Evolutionary conservation across 2,888 invertebrate genomes (phyloP).

Genomic region (Fragum whitleyi): DNA sequence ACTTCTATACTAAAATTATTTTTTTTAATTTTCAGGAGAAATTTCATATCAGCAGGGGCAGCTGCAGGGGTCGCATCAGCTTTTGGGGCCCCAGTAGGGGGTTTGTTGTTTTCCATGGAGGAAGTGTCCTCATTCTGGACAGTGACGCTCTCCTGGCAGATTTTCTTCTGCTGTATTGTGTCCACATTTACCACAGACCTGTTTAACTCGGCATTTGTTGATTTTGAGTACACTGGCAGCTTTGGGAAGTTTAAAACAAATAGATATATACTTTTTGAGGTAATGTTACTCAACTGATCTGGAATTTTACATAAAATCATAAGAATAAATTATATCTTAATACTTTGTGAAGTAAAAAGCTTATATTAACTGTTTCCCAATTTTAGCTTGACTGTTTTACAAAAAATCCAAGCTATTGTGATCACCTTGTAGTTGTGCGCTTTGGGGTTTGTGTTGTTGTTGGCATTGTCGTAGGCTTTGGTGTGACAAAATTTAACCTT

Average conservation of each 20-base stretch:
- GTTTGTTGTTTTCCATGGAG: constrained; percentile 86
- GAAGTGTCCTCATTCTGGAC: constrained; percentile 86
- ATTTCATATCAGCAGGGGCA: constrained; percentile 85
- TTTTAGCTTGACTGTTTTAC: too few relatives aligned
- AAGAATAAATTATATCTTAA: background rate
- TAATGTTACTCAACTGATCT: constrained; percentile 59
- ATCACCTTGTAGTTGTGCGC: too few relatives aligned
- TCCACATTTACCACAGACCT: constrained; percentile 84
- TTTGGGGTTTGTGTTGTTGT: too few relatives aligned
- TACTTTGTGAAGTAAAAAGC: background rate
- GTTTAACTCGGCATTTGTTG: constrained; percentile 83
- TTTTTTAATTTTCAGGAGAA: constrained; percentile 77
- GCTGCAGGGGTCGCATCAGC: constrained; percentile 86
- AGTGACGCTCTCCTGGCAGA: constrained; percentile 85
- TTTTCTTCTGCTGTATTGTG: constrained; percentile 86
- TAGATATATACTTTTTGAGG: constrained; percentile 84
- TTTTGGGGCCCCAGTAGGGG: constrained; percentile 86
- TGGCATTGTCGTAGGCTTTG: too few relatives aligned
- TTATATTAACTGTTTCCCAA: background rate
- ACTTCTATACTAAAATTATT: too few relatives aligned
- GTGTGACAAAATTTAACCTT: too few relatives aligned
- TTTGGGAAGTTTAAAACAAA: constrained; percentile 84
- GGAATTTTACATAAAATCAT: background rate
- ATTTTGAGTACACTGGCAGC: constrained; percentile 80
- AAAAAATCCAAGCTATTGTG: too few relatives aligned